These are phyloP conservation scores for Sebastiscus tertius DNA, from an alignment of 2,797 vertebrate genomes.

Conservation along the genomic window DNA sequence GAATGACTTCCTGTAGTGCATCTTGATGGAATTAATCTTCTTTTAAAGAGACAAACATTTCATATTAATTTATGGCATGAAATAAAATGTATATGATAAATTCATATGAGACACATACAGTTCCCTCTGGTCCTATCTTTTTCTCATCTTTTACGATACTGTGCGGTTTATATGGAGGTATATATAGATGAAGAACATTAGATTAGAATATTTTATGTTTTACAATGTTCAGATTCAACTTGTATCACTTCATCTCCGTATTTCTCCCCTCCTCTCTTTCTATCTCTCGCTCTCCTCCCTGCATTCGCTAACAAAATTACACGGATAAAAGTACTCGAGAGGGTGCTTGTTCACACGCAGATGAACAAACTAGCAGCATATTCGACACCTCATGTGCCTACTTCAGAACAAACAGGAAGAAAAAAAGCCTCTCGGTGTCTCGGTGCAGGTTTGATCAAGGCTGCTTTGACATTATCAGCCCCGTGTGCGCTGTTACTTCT, in stretches of 20 bases:
- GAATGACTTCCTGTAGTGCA: no score
- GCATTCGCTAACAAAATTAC: constrained; percentile 11
- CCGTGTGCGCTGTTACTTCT: constrained; percentile 37
- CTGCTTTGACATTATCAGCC: constrained; percentile 60
- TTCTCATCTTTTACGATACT: not conserved
- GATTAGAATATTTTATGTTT: not conserved
- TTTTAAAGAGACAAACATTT: no score
- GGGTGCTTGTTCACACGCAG: constrained; percentile 39
- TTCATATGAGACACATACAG: not conserved
- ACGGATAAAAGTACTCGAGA: constrained; percentile 30
- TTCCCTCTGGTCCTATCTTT: not conserved
- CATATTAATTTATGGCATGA: no score
- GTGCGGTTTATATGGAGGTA: not conserved
- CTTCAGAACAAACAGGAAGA: constrained; percentile 27
- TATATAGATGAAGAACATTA: not conserved
- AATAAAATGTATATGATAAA: no score
- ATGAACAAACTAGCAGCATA: constrained; percentile 28
- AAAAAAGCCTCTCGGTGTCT: constrained; percentile 13
- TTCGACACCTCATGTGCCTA: constrained; percentile 23
- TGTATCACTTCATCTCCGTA: not conserved
- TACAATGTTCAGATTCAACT: not conserved
- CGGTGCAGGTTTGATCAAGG: constrained; percentile 51
- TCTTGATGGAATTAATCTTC: no score
- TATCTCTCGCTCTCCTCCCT: not conserved
- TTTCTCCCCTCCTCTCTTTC: not conserved